Percentiles rank a stretch among this genome's conserved stretches.
Conservation (phyloP, 2,888 invertebrate species). For the Orthosia gracilis region DNA sequence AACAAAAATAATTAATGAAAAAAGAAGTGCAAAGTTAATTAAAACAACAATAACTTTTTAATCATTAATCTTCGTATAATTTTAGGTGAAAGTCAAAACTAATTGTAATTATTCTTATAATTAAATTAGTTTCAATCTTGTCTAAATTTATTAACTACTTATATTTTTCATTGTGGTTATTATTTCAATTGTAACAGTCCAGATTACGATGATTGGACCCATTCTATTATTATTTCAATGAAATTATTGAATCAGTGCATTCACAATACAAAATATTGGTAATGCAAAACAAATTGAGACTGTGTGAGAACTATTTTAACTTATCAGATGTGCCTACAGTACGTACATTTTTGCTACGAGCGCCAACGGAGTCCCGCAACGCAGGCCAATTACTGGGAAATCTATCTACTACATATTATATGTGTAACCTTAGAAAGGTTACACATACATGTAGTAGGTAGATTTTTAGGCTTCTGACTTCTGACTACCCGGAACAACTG, state of each 20-base stretch:
- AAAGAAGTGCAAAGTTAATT: conserved; percentile 29
- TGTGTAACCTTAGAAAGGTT: too few relatives aligned
- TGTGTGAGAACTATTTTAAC: neutral
- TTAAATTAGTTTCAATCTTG: conserved; percentile 23
- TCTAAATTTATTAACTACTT: neutral
- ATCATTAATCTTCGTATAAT: conserved; percentile 24
- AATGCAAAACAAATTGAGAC: neutral
- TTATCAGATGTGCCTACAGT: neutral
- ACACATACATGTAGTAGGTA: neutral
- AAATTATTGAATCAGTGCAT: neutral
- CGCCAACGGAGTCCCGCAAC: neutral
- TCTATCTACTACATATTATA: too few relatives aligned
- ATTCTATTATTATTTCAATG: neutral
- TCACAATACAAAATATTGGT: too few relatives aligned
- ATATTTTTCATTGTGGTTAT: neutral
- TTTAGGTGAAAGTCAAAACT: conserved; percentile 21
- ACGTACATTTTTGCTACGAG: neutral
- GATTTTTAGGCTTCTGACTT: neutral
- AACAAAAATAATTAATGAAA: conserved; percentile 5
- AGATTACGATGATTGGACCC: neutral
- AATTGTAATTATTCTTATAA: conserved; percentile 9
- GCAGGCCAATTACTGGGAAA: neutral
- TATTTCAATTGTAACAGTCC: conserved; percentile 6
- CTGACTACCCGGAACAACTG: neutral
- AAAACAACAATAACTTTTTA: conserved; percentile 38